Conservation (phyloP, 2,113 vertebrate species). For the Ahaetulla prasina region DNA sequence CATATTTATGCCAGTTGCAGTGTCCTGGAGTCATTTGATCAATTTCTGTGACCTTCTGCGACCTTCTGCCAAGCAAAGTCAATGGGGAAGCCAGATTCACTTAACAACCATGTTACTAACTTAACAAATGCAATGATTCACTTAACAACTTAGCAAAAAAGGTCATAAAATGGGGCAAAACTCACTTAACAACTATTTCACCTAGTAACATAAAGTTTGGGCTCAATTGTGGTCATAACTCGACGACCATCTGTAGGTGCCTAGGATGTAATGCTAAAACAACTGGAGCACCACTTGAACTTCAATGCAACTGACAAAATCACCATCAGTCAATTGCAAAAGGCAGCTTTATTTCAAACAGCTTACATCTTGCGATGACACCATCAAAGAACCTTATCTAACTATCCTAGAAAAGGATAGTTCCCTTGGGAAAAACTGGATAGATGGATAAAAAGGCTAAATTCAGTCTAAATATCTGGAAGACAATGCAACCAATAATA, state of each 20-base stretch:
- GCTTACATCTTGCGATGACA: not conserved
- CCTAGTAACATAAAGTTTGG: too few relatives aligned
- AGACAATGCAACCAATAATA: not conserved
- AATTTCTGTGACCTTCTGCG: too few relatives aligned
- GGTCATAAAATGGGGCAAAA: too few relatives aligned
- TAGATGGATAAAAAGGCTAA: not conserved
- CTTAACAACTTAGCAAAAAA: too few relatives aligned
- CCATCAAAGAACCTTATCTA: not conserved
- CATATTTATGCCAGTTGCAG: too few relatives aligned
- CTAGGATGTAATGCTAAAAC: not conserved
- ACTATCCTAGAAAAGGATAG: not conserved
- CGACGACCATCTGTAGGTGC: not conserved
- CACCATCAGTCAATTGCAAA: not conserved
- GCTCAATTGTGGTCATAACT: too few relatives aligned
- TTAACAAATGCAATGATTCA: too few relatives aligned
- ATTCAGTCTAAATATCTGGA: not conserved
- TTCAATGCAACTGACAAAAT: not conserved
- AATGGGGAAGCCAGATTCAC: too few relatives aligned
- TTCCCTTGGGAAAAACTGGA: not conserved
- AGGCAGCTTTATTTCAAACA: not conserved
- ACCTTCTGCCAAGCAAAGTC: too few relatives aligned
- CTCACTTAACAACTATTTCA: too few relatives aligned
- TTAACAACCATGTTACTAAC: too few relatives aligned
- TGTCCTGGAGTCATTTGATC: too few relatives aligned
- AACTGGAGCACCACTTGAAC: not conserved